A percentile compares a stretch with the other conserved stretches of the same genome.
phyloP scores from a whole-genome alignment of 2,888 invertebrate species.

The Coelinius sp. region DNA sequence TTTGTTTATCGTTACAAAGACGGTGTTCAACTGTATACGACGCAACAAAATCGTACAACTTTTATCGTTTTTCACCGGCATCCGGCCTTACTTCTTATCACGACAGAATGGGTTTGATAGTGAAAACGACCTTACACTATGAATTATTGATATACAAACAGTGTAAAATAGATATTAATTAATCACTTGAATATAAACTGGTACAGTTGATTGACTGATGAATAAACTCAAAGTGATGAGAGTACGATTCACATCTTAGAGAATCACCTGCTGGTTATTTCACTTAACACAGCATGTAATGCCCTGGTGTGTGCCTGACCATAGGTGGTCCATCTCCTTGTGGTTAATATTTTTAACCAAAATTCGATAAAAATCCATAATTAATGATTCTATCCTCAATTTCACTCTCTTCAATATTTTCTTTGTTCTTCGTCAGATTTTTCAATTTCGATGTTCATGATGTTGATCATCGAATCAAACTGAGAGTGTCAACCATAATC shows the following conservation, averaged over 20 bases:
- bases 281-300: conserved; percentile 66
- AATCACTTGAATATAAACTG: neutral
- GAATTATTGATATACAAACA: neutral
- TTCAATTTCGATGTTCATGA: neutral
- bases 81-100: conserved; percentile 20
- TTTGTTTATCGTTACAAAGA: neutral
- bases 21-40: neutral
- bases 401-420: too few relatives aligned
- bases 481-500: neutral
- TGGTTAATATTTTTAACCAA: neutral
- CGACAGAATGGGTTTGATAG: neutral
- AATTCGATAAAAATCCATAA: too few relatives aligned
- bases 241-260: neutral
- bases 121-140: neutral
- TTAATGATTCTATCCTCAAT: too few relatives aligned
- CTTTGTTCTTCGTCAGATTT: too few relatives aligned
- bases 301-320: conserved; percentile 54
- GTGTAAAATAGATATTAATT: neutral
- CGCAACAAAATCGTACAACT: neutral
- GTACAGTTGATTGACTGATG: conserved; percentile 28
- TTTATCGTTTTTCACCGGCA: neutral
- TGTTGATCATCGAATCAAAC: neutral
- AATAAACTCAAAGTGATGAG: conserved; percentile 2
- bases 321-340: neutral
- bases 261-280: conserved; percentile 65